Percentiles rank a stretch among this genome's conserved stretches.
These are phyloP conservation scores for Oeneis ivallda DNA, from an alignment of 2,888 invertebrate genomes.

Conservation along the genomic window DNA sequence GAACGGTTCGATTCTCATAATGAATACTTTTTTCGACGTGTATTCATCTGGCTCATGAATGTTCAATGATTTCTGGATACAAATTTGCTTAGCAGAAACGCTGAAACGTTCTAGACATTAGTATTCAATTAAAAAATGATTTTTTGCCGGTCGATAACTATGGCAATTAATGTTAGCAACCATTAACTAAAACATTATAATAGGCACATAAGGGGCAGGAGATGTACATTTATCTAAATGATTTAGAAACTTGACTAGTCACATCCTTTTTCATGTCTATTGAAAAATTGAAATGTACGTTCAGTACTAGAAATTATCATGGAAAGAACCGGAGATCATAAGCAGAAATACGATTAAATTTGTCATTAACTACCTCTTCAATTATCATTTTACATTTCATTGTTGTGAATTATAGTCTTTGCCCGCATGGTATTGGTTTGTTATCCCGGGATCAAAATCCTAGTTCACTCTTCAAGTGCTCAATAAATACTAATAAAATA, in stretches of 20 bases:
- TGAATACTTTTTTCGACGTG: slow-evolving; percentile 13
- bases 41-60: slow-evolving; percentile 15
- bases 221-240: slow-evolving; percentile 8
- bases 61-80: slow-evolving; percentile 21
- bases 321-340: too few species aligned
- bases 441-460: too few species aligned
- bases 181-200: slow-evolving; percentile 4
- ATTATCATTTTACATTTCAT: too few species aligned
- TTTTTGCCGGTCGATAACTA: slow-evolving; percentile 1
- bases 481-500: too few species aligned
- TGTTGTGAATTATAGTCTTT: too few species aligned
- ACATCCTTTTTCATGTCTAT: background rate
- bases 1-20: slow-evolving; percentile 25
- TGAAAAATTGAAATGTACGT: background rate
- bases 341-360: too few species aligned
- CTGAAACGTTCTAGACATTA: slow-evolving; percentile 4
- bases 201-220: slow-evolving; percentile 6
- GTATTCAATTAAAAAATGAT: slow-evolving; percentile 4
- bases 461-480: too few species aligned
- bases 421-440: too few species aligned
- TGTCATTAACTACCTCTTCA: too few species aligned
- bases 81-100: slow-evolving; percentile 16
- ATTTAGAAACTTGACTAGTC: slow-evolving; percentile 12
- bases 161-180: slow-evolving; percentile 2
- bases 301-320: too few species aligned